Conservation (phyloP, 2,113 vertebrate genomes). For the Trogon surrucura region DNA sequence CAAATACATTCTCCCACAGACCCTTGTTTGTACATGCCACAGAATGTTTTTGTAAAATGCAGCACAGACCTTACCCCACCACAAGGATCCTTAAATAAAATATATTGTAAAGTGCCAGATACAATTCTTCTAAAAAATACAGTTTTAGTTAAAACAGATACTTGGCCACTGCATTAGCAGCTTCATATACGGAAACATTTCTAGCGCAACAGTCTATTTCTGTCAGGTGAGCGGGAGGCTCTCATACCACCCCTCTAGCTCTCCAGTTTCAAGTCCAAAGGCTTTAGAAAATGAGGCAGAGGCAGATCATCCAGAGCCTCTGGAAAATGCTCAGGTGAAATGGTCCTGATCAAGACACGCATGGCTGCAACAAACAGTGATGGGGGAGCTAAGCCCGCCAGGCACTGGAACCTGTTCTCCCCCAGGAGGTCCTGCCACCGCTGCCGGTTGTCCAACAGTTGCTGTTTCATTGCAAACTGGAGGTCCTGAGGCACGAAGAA, state of each 20-base stretch:
- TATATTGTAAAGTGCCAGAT: constrained; percentile 69
- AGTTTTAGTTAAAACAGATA: constrained; percentile 52
- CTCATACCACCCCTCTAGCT: constrained; percentile 44
- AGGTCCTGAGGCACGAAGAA: constrained; percentile 81
- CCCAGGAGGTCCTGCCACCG: constrained; percentile 86
- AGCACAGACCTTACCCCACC: not conserved
- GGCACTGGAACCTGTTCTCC: constrained; percentile 82
- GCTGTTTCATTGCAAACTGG: constrained; percentile 60
- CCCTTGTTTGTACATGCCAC: not conserved
- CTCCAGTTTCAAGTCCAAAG: constrained; percentile 80
- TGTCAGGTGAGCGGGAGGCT: not conserved
- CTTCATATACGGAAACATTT: not conserved
- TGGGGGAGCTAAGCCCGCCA: constrained; percentile 82
- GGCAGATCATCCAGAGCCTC: constrained; percentile 83
- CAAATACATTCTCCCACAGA: not conserved
- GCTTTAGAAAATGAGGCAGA: constrained; percentile 87
- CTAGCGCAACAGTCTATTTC: constrained; percentile 33
- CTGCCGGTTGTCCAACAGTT: constrained; percentile 76
- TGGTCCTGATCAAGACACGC: constrained; percentile 85
- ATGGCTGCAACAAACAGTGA: constrained; percentile 86
- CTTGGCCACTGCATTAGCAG: constrained; percentile 18
- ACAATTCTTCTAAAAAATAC: constrained; percentile 57
- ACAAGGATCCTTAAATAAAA: constrained; percentile 62
- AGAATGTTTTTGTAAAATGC: constrained; percentile 28
- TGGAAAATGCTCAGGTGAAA: constrained; percentile 80